These are phyloP conservation scores for Ganaspis sp. DNA, from an alignment of 1,140 invertebrate species.

Conservation along the genomic window DNA sequence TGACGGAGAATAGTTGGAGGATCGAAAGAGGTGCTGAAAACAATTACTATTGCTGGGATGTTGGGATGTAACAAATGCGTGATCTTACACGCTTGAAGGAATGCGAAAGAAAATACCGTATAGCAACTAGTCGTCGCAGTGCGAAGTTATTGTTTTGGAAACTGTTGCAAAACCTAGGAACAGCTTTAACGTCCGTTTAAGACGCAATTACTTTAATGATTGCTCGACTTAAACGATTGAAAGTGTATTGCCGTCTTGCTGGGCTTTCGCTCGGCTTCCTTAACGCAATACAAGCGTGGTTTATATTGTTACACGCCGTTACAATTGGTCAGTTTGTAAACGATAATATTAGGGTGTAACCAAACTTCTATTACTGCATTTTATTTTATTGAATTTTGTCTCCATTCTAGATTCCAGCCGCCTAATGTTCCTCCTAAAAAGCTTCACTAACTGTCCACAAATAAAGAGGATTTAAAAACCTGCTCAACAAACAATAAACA, in stretches of 20 bases:
- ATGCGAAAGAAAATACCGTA: conserved; percentile 21
- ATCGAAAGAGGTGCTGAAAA: background rate
- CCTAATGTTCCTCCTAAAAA: background rate
- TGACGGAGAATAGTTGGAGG: background rate
- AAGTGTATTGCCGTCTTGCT: conserved; percentile 40
- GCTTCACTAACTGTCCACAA: background rate
- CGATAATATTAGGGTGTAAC: conserved; percentile 19
- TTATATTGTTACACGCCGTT: conserved; percentile 32
- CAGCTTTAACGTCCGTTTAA: conserved; percentile 38
- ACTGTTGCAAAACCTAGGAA: conserved; percentile 40
- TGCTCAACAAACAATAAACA: background rate
- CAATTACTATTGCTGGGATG: background rate
- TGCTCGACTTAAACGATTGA: conserved; percentile 40
- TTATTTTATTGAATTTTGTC: conserved; percentile 19
- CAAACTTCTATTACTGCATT: background rate
- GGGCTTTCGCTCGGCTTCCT: conserved; percentile 41
- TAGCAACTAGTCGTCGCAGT: background rate
- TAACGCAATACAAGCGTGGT: conserved; percentile 11
- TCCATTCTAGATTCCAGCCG: background rate
- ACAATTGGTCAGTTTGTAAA: conserved; percentile 25
- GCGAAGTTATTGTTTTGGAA: conserved; percentile 34
- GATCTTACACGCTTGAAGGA: conserved; percentile 13
- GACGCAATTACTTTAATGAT: conserved; percentile 48
- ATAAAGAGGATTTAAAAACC: background rate
- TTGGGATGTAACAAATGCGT: conserved; percentile 12